These are phyloP conservation scores for Ceratotherium simum DNA, from an alignment of 2,113 vertebrate species.

Conservation along the genomic window DNA sequence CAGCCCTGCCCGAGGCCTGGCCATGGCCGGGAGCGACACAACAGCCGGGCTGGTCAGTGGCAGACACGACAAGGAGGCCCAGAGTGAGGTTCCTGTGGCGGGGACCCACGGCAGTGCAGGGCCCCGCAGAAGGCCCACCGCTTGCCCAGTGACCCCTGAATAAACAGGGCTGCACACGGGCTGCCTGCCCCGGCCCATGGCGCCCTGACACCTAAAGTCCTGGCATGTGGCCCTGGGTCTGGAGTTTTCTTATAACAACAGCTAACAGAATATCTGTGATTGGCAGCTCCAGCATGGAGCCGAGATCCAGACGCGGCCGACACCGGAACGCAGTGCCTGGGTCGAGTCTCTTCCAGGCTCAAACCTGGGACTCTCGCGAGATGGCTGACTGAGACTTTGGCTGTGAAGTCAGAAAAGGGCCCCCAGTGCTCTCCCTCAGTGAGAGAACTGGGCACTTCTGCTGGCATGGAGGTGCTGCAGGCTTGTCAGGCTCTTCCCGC, in stretches of 20 bases:
- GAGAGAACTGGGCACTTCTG: background rate
- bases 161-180: background rate
- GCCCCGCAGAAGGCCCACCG: background rate
- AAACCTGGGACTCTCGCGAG: rapidly evolving
- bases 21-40: background rate
- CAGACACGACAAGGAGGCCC: rapidly evolving
- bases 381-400: background rate
- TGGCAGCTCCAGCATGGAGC: rapidly evolving
- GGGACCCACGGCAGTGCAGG: rapidly evolving
- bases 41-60: rapidly evolving
- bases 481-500: rapidly evolving
- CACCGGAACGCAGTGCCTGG: rapidly evolving
- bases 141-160: no score
- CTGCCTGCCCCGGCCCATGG: rapidly evolving
- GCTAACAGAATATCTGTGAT: rapidly evolving
- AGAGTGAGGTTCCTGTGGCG: rapidly evolving
- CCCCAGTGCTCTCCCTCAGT: rapidly evolving
- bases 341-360: background rate
- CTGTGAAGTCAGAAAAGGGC: background rate
- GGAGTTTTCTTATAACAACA: rapidly evolving
- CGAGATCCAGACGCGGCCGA: rapidly evolving
- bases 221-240: rapidly evolving
- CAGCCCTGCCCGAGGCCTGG: background rate
- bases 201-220: rapidly evolving
- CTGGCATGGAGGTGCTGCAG: rapidly evolving